These are phyloP conservation scores for Magallana nippona DNA, from an alignment of 2,888 invertebrate genomes.

Conservation along the genomic window DNA sequence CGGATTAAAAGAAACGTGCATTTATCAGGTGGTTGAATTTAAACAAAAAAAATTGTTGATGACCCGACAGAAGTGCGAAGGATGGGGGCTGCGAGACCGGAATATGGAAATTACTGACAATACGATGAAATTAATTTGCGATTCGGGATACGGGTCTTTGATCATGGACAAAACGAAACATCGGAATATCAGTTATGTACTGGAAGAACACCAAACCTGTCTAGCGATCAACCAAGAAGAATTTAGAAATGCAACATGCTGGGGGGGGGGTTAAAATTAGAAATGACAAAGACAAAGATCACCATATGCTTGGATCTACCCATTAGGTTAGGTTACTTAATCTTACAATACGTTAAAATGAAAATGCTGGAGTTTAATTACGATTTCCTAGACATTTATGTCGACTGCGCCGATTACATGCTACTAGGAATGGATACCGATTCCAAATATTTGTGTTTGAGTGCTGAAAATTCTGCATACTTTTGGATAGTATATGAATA, in stretches of 20 bases:
- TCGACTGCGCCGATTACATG: background rate
- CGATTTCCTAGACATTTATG: constrained; percentile 37
- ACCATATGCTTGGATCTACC: constrained; percentile 49
- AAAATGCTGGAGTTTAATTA: constrained; percentile 51
- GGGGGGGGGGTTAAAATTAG: constrained; percentile 49
- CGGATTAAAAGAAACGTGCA: constrained; percentile 49
- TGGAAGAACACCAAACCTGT: constrained; percentile 30
- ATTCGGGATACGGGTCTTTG: constrained; percentile 50
- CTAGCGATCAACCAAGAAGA: constrained; percentile 37
- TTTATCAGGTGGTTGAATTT: constrained; percentile 41
- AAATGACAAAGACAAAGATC: constrained; percentile 45
- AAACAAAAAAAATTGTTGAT: constrained; percentile 37
- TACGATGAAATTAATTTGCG: constrained; percentile 51
- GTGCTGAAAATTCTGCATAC: no score
- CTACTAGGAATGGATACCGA: background rate
- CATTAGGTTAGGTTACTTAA: constrained; percentile 52
- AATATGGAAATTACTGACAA: constrained; percentile 49
- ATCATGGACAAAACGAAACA: constrained; percentile 52
- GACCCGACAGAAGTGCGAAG: constrained; percentile 52
- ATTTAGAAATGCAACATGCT: constrained; percentile 52
- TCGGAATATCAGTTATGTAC: constrained; percentile 44
- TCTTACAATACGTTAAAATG: constrained; percentile 56
- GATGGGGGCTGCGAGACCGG: constrained; percentile 37
- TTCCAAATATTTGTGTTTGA: background rate
- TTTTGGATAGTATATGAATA: no score